Evolutionary conservation across 2,797 vertebrate genomes (phyloP).

Genomic region (Paedocypris micromegethes): DNA sequence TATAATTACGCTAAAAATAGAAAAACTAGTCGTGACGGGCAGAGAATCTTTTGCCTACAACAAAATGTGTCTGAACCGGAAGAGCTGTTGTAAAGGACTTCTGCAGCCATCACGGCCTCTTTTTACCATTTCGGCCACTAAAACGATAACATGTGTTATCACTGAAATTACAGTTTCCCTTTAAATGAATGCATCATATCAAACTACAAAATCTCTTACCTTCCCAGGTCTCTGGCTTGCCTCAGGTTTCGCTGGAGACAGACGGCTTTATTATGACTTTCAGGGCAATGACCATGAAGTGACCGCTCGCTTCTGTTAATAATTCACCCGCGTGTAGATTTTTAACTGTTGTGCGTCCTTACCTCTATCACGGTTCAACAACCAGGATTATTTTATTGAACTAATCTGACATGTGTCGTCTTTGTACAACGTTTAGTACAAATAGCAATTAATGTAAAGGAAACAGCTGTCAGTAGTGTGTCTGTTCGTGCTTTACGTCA

Average conservation of each 20-base stretch:
- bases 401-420: not conserved
- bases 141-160: not conserved
- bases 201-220: slow-evolving; percentile 13
- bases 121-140: slow-evolving; percentile 49
- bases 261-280: slow-evolving; percentile 32
- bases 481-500: not conserved
- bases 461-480: not conserved
- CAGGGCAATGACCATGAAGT: slow-evolving; percentile 49
- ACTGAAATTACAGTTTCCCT: not conserved
- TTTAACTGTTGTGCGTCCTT: not conserved
- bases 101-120: slow-evolving; percentile 46
- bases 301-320: slow-evolving; percentile 55
- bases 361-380: not conserved
- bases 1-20: too few species aligned
- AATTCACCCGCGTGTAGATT: slow-evolving; percentile 47
- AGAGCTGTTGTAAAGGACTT: slow-evolving; percentile 51
- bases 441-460: not conserved
- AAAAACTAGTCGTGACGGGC: not conserved
- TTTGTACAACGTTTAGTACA: not conserved
- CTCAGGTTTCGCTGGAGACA: not conserved
- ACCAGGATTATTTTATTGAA: not conserved
- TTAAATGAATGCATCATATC: too few species aligned
- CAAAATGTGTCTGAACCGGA: slow-evolving; percentile 46
- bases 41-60: slow-evolving; percentile 45
- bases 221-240: not conserved